Conservation (phyloP, 2,113 vertebrate genomes). For the Tragelaphus imberbis region DNA sequence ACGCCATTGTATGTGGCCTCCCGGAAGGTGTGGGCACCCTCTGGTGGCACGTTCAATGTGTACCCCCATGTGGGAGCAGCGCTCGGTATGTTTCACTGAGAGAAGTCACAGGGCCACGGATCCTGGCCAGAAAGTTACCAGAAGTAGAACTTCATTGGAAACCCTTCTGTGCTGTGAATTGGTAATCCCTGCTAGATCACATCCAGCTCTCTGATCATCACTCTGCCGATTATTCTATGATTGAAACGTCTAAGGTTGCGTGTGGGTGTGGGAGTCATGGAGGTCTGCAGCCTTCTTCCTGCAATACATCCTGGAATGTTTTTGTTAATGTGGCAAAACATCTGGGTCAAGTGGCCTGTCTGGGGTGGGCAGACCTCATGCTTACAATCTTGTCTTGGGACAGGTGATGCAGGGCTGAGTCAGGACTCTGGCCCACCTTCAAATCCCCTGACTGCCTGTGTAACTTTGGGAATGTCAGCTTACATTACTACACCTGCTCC, state of each 20-base stretch:
- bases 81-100: rapidly evolving
- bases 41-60: not conserved
- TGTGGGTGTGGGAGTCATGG: not conserved
- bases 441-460: not conserved
- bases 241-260: not conserved
- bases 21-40: not conserved
- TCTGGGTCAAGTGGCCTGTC: not conserved
- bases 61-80: rapidly evolving
- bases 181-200: not conserved
- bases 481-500: not conserved
- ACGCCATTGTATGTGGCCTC: rapidly evolving
- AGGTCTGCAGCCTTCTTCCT: not conserved
- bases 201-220: not conserved
- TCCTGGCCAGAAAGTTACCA: not conserved
- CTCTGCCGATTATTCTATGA: not conserved
- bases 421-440: not conserved
- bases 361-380: not conserved
- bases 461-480: not conserved
- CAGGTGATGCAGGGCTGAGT: too few relatives aligned
- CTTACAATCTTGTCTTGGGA: not conserved
- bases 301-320: not conserved
- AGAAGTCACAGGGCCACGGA: not conserved
- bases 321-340: not conserved
- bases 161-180: too few relatives aligned
- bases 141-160: too few relatives aligned